Percentiles rank a stretch among this genome's conserved stretches.
These are phyloP conservation scores for Typhlomys cinereus DNA, from an alignment of 2,113 vertebrate genomes.

Conservation along the genomic window DNA sequence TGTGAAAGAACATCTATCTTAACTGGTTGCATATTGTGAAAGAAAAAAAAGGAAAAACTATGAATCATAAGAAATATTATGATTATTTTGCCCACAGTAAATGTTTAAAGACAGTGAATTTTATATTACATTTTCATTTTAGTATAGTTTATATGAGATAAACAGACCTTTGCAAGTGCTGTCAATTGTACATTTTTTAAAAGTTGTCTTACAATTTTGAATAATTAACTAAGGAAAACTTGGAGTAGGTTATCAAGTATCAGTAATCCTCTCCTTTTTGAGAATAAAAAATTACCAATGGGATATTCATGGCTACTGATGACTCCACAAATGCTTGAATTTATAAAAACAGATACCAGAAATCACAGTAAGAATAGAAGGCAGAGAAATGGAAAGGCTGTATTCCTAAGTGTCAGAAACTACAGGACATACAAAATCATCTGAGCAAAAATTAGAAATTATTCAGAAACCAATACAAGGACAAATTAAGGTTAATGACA, in stretches of 20 bases:
- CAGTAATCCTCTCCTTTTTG: neutral
- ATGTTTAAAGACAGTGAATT: conserved; percentile 45
- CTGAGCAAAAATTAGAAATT: neutral
- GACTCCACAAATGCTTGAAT: neutral
- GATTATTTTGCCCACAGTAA: neutral
- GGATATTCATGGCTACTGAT: neutral
- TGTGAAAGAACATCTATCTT: neutral
- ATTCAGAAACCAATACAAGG: neutral
- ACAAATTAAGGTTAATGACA: neutral
- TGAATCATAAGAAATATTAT: neutral
- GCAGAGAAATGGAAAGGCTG: neutral
- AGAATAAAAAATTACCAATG: conserved; percentile 12
- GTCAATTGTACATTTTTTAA: neutral
- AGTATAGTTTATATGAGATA: neutral
- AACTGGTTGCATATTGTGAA: neutral
- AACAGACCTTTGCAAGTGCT: too few species aligned
- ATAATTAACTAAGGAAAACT: conserved; percentile 29
- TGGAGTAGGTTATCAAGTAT: conserved; percentile 28
- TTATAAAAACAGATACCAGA: conserved; percentile 53
- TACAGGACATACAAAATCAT: neutral
- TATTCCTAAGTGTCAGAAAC: neutral
- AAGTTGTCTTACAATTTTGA: conserved; percentile 9
- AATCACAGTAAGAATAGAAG: neutral
- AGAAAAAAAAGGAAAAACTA: conserved; percentile 10
- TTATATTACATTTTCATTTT: conserved; percentile 44